A percentile compares a stretch with the other conserved stretches of the same genome.
Evolutionary conservation across 2,888 invertebrate genomes (phyloP).

Genomic region (Alviniconcha strummeri): DNA sequence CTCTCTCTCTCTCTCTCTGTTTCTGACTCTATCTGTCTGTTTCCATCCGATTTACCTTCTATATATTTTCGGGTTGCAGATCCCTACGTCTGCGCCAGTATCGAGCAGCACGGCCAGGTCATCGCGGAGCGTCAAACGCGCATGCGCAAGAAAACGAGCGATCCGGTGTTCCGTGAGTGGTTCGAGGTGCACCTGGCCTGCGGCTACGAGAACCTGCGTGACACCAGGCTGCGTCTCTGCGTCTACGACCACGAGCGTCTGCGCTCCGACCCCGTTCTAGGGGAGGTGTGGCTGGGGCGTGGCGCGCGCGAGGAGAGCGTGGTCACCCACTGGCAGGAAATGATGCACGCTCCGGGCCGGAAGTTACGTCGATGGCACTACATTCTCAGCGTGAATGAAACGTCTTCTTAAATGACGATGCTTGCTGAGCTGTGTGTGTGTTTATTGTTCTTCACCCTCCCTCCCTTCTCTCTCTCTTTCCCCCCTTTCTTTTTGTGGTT

Average conservation of each 20-base stretch:
- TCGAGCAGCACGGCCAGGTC: conserved; percentile 65
- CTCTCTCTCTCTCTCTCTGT: not conserved
- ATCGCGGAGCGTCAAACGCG: conserved; percentile 65
- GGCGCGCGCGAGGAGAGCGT: conserved; percentile 72
- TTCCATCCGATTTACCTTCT: not conserved
- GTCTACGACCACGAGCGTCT: conserved; percentile 68
- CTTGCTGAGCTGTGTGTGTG: too few relatives aligned
- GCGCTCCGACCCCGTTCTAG: conserved; percentile 73
- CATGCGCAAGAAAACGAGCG: conserved; percentile 55
- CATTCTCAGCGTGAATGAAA: conserved; percentile 55
- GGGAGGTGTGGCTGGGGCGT: conserved; percentile 66
- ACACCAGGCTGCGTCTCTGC: conserved; percentile 70
- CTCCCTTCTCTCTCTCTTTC: not conserved
- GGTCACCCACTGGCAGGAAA: conserved; percentile 72
- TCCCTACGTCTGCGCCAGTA: conserved; percentile 72
- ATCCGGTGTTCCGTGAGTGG: conserved; percentile 60
- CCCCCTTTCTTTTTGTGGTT: not conserved
- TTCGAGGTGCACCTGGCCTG: conserved; percentile 66
- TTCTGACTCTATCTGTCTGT: not conserved
- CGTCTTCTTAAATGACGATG: not conserved
- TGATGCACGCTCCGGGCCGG: conserved; percentile 69
- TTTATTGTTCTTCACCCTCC: too few relatives aligned
- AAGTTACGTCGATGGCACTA: conserved; percentile 68
- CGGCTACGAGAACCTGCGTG: conserved; percentile 65
- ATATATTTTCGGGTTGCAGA: not conserved